Base-by-base conservation (phyloP, 2,797 vertebrate species). In the Myripristis murdjan region DNA sequence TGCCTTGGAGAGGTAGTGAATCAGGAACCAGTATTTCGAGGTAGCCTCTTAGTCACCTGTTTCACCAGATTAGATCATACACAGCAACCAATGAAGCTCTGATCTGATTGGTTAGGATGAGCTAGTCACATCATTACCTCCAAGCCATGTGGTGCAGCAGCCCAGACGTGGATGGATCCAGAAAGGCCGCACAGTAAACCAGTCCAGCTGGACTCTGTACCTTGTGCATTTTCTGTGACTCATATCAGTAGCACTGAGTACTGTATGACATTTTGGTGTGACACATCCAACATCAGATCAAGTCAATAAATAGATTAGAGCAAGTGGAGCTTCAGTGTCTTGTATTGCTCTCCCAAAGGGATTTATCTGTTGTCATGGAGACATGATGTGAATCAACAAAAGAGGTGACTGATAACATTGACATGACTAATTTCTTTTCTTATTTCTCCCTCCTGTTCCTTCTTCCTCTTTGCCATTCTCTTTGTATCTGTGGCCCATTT, bases 351-450 rank as follows among this genome's bases (percentile, higher is more conserved):
- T 84, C 75, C 61, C 71, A 75, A 85, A 77, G 78, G 81, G 88
- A 89, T 89, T 84, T 89, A 89, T 85, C 79, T 81, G 90, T 92
- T 91, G 90, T 91, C 88, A 91, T 91, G 88, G 85, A 82, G 79
- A 92, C 86, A 80, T 57, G 81, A 90, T 90, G 85, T 87, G 85
- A 93, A 92, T 92, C 90, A 92, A 91, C 95, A 95, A 95, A 95
- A 96, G 93, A 95, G 94, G 93, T 93, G 90, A 91, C 95, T 94
- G 92, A 93, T 95, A 94, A 95, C 93, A 92, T 75, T 94, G 92
- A 95, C 95, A 94, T 93, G 91, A 94, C 93, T 94, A 94, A 95
- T 93, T 89, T 90, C 74, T 92, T 82, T 91, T 92, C 81, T 89
- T 89, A 87, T 93, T 91, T 90, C 89, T 92, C 78, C 84, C 87